Conservation (phyloP, 2,888 invertebrate species). For the Oligia strigilis region DNA sequence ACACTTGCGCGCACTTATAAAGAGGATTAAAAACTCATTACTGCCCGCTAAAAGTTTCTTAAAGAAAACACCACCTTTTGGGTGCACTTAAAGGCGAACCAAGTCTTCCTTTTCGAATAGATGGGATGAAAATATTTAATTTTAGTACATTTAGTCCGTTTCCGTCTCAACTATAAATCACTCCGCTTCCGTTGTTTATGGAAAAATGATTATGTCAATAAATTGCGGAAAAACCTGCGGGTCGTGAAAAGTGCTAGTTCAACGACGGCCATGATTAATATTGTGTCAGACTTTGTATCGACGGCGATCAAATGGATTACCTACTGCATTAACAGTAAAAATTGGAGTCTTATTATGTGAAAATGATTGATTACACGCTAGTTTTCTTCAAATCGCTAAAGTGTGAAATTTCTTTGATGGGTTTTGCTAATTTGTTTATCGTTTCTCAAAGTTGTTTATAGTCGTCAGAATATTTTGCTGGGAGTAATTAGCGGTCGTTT, state of each 20-base stretch:
- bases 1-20: too few species aligned
- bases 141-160: constrained; percentile 32
- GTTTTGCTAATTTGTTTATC: constrained; percentile 45
- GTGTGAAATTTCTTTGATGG: constrained; percentile 35
- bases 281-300: constrained; percentile 58
- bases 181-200: constrained; percentile 64
- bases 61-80: too few species aligned
- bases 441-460: constrained; percentile 37
- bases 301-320: constrained; percentile 47
- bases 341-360: constrained; percentile 28
- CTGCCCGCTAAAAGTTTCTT: too few species aligned
- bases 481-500: constrained; percentile 39
- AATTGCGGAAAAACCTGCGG: constrained; percentile 52
- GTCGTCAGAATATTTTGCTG: constrained; percentile 31
- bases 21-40: too few species aligned
- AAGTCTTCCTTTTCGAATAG: too few species aligned
- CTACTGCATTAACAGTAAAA: constrained; percentile 47
- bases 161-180: constrained; percentile 62
- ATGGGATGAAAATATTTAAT: not conserved
- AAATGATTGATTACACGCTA: constrained; percentile 44
- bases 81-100: too few species aligned
- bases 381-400: constrained; percentile 29
- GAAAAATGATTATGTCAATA: constrained; percentile 57
- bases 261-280: constrained; percentile 61
- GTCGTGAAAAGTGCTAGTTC: constrained; percentile 57